phyloP scores from a whole-genome alignment of 1,140 invertebrate species.

The Pseudomyrmex concolor region DNA sequence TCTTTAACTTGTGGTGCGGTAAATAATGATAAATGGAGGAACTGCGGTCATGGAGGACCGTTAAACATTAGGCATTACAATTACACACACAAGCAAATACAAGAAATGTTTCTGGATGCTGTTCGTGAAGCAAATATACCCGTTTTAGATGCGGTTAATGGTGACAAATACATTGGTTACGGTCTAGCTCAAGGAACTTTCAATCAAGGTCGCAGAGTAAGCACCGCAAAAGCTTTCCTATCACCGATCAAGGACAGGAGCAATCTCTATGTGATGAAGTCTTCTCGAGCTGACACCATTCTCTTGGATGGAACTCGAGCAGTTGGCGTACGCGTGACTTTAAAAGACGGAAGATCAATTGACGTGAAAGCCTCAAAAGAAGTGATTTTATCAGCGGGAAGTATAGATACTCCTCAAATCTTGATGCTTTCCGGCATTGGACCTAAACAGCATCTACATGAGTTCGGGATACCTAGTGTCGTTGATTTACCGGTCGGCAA shows the following conservation, averaged over 20 bases:
- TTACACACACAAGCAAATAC: slow-evolving; percentile 76
- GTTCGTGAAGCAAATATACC: slow-evolving; percentile 82
- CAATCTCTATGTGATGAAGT: slow-evolving; percentile 90
- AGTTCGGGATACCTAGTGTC: slow-evolving; percentile 85
- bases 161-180: slow-evolving; percentile 85
- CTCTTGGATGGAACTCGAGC: slow-evolving; percentile 84
- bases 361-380: slow-evolving; percentile 86
- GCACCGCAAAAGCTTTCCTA: slow-evolving; percentile 88
- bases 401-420: slow-evolving; percentile 87
- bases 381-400: slow-evolving; percentile 88
- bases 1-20: slow-evolving; percentile 79
- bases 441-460: slow-evolving; percentile 88
- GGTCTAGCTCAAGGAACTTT: slow-evolving; percentile 83
- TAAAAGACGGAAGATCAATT: slow-evolving; percentile 78
- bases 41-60: slow-evolving; percentile 77
- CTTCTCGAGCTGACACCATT: slow-evolving; percentile 86
- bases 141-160: slow-evolving; percentile 78
- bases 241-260: slow-evolving; percentile 85
- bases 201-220: slow-evolving; percentile 87
- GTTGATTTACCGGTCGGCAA: slow-evolving; percentile 87
- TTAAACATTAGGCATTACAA: slow-evolving; percentile 84
- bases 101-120: slow-evolving; percentile 81
- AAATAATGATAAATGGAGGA: slow-evolving; percentile 68
- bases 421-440: slow-evolving; percentile 91
- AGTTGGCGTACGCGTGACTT: slow-evolving; percentile 83